Evolutionary conservation across 2,888 invertebrate genomes (phyloP).

Genomic region (Blomia tropicalis): DNA sequence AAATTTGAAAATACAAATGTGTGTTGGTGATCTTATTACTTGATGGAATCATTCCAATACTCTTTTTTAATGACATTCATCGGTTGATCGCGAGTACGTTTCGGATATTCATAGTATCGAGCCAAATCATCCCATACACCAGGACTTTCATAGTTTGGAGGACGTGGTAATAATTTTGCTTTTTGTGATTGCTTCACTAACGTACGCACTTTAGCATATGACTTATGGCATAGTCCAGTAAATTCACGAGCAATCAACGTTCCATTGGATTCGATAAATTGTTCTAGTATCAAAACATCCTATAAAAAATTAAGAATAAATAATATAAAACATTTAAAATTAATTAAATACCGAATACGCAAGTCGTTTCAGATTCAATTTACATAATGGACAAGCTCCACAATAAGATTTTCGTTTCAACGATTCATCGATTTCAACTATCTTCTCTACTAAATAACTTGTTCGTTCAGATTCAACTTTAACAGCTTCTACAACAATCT

Average conservation of each 20-base stretch:
- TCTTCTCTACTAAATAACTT: constrained; percentile 24
- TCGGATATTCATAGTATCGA: constrained; percentile 20
- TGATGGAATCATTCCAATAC: constrained; percentile 21
- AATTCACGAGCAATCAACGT: constrained; percentile 34
- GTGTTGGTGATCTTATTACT: no score
- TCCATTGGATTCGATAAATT: constrained; percentile 36
- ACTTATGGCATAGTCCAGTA: constrained; percentile 32
- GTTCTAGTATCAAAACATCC: constrained; percentile 36
- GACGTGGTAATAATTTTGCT: constrained; percentile 23
- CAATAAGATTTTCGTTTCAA: neutral
- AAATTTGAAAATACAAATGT: no score
- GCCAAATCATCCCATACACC: constrained; percentile 26
- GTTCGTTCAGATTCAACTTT: constrained; percentile 27
- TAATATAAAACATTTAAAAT: neutral
- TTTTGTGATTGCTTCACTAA: constrained; percentile 30
- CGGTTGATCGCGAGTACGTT: constrained; percentile 22
- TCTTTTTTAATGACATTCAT: constrained; percentile 20
- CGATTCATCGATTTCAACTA: no score
- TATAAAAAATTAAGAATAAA: constrained; percentile 25
- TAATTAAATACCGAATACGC: constrained; percentile 27
- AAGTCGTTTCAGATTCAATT: constrained; percentile 26
- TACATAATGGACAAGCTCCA: constrained; percentile 29
- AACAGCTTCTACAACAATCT: constrained; percentile 27
- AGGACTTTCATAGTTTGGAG: constrained; percentile 5
- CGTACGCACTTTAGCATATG: constrained; percentile 27